A percentile compares a stretch with the other conserved stretches of the same genome.
Conservation (phyloP, 2,888 invertebrate genomes). For the Sisyra nigra region DNA sequence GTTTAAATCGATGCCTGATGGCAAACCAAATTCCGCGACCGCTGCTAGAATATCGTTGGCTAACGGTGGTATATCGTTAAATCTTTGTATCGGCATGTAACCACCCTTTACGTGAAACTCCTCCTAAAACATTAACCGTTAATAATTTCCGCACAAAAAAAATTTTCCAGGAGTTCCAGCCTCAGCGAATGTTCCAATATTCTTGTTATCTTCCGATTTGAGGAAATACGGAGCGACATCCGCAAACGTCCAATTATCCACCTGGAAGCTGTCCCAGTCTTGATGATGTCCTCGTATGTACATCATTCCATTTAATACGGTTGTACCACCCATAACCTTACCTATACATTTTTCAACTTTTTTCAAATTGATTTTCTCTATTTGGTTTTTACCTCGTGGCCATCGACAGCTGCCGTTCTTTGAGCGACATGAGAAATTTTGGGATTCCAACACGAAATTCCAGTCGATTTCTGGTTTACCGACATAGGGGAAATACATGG, state of each 20-base stretch:
- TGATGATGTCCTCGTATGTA: constrained; percentile 10
- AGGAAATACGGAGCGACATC: constrained; percentile 11
- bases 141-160: neutral
- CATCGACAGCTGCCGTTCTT: constrained; percentile 7
- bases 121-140: neutral
- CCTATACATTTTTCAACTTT: neutral
- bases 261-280: constrained; percentile 8
- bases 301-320: constrained; percentile 11
- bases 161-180: neutral
- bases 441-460: constrained; percentile 7
- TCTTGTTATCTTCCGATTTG: constrained; percentile 10
- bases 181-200: constrained; percentile 7
- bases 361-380: neutral
- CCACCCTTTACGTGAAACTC: constrained; percentile 14
- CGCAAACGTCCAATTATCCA: constrained; percentile 9
- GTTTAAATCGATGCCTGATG: constrained; percentile 13
- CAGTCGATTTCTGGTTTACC: constrained; percentile 9
- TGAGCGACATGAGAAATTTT: constrained; percentile 8
- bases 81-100: constrained; percentile 11
- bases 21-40: constrained; percentile 13
- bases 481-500: constrained; percentile 10
- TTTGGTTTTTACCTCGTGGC: constrained; percentile 9
- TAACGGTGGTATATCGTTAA: constrained; percentile 12
- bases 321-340: constrained; percentile 10
- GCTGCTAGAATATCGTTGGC: constrained; percentile 12